phyloP scores from a whole-genome alignment of 2,888 invertebrate species.

The Oeneis ivallda region DNA sequence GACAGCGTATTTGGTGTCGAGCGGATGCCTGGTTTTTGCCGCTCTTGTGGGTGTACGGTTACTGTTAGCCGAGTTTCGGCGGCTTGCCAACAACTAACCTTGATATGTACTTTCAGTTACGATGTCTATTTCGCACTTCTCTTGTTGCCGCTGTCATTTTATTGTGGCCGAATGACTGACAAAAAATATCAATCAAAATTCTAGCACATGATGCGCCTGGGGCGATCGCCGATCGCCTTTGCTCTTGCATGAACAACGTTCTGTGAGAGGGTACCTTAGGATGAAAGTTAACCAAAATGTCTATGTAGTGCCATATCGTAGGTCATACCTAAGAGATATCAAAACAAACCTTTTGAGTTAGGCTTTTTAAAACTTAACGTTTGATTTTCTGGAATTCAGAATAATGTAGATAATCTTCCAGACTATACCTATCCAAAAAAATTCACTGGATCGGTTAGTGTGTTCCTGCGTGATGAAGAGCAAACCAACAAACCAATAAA shows the following conservation, averaged over 20 bases:
- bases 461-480: too few relatives aligned
- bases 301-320: too few relatives aligned
- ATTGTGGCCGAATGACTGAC: constrained; percentile 78
- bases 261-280: constrained; percentile 32
- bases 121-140: constrained; percentile 78
- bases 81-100: constrained; percentile 74
- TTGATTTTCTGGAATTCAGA: too few relatives aligned
- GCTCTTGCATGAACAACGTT: constrained; percentile 54
- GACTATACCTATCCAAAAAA: too few relatives aligned
- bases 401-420: too few relatives aligned
- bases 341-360: too few relatives aligned
- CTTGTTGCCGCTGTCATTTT: constrained; percentile 79
- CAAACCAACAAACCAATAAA: too few relatives aligned
- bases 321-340: too few relatives aligned
- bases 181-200: constrained; percentile 83
- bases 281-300: constrained; percentile 20
- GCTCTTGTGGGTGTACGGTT: constrained; percentile 69
- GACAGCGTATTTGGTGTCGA: constrained; percentile 56
- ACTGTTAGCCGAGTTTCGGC: constrained; percentile 77
- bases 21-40: constrained; percentile 70
- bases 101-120: constrained; percentile 78
- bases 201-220: constrained; percentile 79
- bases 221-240: constrained; percentile 64
- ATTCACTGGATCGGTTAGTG: too few relatives aligned
- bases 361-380: too few relatives aligned